Conservation (phyloP, 2,113 vertebrate species). For the Egretta garzetta region DNA sequence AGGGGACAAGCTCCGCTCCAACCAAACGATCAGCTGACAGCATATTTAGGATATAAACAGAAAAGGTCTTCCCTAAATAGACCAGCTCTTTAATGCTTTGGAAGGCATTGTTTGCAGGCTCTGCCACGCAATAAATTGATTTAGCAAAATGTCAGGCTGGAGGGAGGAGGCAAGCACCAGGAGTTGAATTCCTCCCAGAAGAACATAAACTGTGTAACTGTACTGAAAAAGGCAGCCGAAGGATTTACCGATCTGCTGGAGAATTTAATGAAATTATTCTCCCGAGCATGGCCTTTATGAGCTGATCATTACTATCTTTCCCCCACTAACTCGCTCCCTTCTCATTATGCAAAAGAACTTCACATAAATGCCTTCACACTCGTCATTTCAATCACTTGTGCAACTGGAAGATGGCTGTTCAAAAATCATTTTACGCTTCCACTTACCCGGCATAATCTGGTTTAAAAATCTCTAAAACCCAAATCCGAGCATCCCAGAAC, state of each 20-base stretch:
- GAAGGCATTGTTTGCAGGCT: not conserved
- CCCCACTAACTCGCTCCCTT: not conserved
- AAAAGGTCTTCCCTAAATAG: not conserved
- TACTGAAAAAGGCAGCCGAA: not conserved
- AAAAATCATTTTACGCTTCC: not conserved
- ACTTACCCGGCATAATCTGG: not conserved
- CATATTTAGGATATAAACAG: not conserved
- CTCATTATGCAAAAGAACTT: not conserved
- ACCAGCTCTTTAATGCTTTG: not conserved
- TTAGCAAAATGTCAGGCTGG: conserved; percentile 16
- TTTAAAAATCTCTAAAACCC: not conserved
- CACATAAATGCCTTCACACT: not conserved
- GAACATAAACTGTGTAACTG: not conserved
- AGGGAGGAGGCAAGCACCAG: conserved; percentile 6
- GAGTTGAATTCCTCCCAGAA: conserved; percentile 23
- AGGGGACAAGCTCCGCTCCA: not conserved
- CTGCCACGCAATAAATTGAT: not conserved
- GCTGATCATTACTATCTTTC: not conserved
- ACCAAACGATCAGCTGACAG: not conserved
- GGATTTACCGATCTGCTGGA: conserved; percentile 33
- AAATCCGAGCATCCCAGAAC: not conserved
- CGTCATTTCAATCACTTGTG: not conserved
- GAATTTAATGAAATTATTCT: conserved; percentile 34
- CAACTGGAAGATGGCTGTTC: not conserved
- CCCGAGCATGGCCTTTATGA: not conserved